These are phyloP conservation scores for Siniperca chuatsi DNA, from an alignment of 2,113 vertebrate genomes.

Conservation along the genomic window DNA sequence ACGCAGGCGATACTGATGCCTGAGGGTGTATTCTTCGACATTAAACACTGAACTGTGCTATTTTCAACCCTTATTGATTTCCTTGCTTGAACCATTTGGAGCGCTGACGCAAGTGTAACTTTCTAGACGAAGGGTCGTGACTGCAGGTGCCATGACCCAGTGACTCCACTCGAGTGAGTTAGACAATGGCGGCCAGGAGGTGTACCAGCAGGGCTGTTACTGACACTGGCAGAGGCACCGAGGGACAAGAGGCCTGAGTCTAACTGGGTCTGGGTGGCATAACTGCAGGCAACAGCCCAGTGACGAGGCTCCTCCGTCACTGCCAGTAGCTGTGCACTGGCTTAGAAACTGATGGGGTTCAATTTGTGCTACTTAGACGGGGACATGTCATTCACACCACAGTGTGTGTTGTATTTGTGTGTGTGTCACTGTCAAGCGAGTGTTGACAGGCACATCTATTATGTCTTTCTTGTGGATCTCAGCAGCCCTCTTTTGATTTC, in stretches of 20 bases:
- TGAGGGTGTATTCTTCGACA: neutral
- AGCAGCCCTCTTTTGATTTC: conserved; percentile 18
- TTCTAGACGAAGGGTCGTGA: conserved; percentile 52
- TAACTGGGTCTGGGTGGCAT: conserved; percentile 50
- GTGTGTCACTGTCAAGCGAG: conserved; percentile 16
- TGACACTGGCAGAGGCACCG: conserved; percentile 25
- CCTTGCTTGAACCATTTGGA: conserved; percentile 26
- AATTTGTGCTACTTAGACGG: conserved; percentile 48
- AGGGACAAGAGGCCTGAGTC: conserved; percentile 42
- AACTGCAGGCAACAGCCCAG: conserved; percentile 47
- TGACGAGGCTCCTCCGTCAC: conserved; percentile 59
- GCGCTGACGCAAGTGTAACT: conserved; percentile 64
- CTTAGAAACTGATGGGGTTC: conserved; percentile 41
- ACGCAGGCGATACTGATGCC: neutral
- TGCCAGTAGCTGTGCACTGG: conserved; percentile 27
- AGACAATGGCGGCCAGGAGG: conserved; percentile 55
- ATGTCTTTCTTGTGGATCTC: conserved; percentile 31
- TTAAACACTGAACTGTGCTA: conserved; percentile 47
- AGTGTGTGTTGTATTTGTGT: conserved; percentile 17
- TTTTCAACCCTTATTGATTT: conserved; percentile 66
- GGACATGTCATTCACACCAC: conserved; percentile 61
- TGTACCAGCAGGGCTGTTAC: conserved; percentile 41
- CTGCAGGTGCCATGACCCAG: conserved; percentile 52
- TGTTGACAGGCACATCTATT: conserved; percentile 42
- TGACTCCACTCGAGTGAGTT: conserved; percentile 58